A percentile compares a stretch with the other conserved stretches of the same genome.
Conservation (phyloP, 37 sponge, comb jelly and placozoan genomes). For the Aplysina aerophoba region DNA sequence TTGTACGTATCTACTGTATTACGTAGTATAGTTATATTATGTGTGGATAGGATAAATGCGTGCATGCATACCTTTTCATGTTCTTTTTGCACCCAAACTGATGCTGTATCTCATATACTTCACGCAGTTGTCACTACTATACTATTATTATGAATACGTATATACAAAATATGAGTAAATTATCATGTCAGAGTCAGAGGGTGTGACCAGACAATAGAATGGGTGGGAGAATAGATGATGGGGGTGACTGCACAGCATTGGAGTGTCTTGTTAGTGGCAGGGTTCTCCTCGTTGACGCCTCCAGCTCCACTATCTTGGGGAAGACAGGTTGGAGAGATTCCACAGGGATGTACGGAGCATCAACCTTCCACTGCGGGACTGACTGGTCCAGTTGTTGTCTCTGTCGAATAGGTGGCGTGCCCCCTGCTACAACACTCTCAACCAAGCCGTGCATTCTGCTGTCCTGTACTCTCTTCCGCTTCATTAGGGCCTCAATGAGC, state of each 20-base stretch:
- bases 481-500: background rate
- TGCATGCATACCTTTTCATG: no score
- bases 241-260: background rate
- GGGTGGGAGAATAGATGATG: background rate
- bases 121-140: no score
- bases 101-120: no score
- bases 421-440: background rate
- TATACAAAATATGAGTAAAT: no score
- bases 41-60: no score
- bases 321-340: background rate
- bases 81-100: no score
- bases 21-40: no score
- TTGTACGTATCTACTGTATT: no score
- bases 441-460: background rate
- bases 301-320: background rate
- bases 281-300: background rate
- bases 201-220: background rate
- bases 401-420: background rate
- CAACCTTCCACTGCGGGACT: background rate
- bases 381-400: background rate
- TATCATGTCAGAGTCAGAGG: no score
- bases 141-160: no score
- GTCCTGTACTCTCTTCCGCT: background rate
- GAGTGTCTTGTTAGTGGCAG: background rate
- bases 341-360: background rate